phyloP scores from a whole-genome alignment of 2,113 vertebrate species.

The Prunella himalayana region DNA sequence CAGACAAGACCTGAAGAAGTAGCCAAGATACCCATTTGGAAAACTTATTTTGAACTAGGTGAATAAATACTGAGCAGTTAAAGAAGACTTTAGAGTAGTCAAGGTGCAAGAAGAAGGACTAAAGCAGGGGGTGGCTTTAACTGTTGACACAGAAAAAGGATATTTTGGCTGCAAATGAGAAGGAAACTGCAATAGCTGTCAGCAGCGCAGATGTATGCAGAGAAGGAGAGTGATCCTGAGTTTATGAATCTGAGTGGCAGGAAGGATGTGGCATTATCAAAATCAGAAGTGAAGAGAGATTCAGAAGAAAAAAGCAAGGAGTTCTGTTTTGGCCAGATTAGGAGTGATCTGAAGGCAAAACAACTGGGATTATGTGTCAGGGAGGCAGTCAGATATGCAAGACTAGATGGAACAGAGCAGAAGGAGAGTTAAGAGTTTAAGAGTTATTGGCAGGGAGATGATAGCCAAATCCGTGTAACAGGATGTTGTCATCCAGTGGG shows the following conservation, averaged over 20 bases:
- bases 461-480: conserved; percentile 26
- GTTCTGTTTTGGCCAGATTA: conserved; percentile 53
- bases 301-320: conserved; percentile 29
- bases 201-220: background rate
- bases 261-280: background rate
- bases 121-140: background rate
- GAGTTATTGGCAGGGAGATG: conserved; percentile 46
- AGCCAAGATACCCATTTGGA: background rate
- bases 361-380: conserved; percentile 42
- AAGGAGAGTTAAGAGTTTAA: no score
- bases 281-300: conserved; percentile 12
- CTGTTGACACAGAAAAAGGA: background rate
- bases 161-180: background rate
- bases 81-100: background rate
- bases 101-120: background rate
- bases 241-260: background rate
- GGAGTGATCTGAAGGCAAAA: conserved; percentile 49
- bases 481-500: conserved; percentile 32
- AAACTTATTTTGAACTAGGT: background rate
- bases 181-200: background rate
- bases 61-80: background rate
- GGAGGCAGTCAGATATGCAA: conserved; percentile 35
- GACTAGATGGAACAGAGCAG: conserved; percentile 19
- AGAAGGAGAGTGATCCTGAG: background rate
- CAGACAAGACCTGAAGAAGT: background rate